Conservation (phyloP, 1,140 invertebrate species). For the Globodera rostochiensis region DNA sequence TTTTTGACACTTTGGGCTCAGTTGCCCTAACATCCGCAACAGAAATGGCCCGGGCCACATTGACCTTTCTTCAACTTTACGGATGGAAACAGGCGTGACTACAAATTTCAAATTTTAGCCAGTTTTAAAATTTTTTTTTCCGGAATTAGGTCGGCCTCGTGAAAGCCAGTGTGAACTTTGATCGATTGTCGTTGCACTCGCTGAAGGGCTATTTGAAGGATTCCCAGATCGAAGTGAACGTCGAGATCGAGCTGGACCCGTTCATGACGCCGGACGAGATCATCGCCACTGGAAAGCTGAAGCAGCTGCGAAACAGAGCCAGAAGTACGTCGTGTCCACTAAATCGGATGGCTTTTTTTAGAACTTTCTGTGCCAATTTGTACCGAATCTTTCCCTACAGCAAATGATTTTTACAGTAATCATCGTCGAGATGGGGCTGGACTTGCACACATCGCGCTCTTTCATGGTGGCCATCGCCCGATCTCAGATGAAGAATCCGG, state of each 20-base stretch:
- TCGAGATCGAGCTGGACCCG: slow-evolving; percentile 60
- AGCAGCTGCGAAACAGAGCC: slow-evolving; percentile 51
- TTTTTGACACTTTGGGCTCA: slow-evolving; percentile 63
- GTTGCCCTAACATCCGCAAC: slow-evolving; percentile 63
- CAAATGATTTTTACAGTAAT: slow-evolving; percentile 32
- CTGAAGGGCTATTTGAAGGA: slow-evolving; percentile 61
- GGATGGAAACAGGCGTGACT: slow-evolving; percentile 58
- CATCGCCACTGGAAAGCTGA: slow-evolving; percentile 59
- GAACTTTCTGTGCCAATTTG: too few relatives aligned
- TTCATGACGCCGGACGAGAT: slow-evolving; percentile 64
- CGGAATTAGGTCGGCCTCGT: slow-evolving; percentile 54
- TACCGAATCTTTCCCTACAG: not conserved
- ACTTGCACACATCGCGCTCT: slow-evolving; percentile 54
- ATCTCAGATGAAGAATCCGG: slow-evolving; percentile 50
- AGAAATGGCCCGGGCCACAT: slow-evolving; percentile 64
- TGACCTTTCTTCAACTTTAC: slow-evolving; percentile 61
- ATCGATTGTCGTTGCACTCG: slow-evolving; percentile 60
- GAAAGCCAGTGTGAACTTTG: slow-evolving; percentile 51
- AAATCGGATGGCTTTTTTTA: too few relatives aligned
- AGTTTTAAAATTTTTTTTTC: not conserved
- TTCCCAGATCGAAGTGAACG: slow-evolving; percentile 57
- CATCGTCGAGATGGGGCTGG: slow-evolving; percentile 59
- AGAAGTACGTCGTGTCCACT: slow-evolving; percentile 43
- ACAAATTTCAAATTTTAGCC: not conserved
- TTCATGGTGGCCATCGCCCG: slow-evolving; percentile 61